These are phyloP conservation scores for Alectoris magna DNA, from an alignment of 2,797 vertebrate species.

Conservation along the genomic window DNA sequence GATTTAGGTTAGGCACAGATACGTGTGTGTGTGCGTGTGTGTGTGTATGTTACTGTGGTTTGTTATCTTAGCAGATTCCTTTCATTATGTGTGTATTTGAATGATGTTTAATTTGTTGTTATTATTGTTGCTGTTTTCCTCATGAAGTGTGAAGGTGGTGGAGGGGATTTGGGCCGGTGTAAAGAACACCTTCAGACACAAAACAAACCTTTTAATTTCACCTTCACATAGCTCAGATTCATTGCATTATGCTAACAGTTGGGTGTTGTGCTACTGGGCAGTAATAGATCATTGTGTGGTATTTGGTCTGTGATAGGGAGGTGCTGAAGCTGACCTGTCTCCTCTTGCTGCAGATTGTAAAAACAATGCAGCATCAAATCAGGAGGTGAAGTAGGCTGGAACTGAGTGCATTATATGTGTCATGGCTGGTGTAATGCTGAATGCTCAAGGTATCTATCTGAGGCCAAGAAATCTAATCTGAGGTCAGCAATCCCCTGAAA, in stretches of 20 bases:
- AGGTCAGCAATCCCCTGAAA: not conserved
- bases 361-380: not conserved
- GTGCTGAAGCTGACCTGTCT: not conserved
- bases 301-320: not conserved
- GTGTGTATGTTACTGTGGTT: not conserved
- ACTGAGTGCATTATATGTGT: not conserved
- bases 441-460: not conserved
- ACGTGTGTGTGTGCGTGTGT: too few relatives aligned
- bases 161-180: not conserved
- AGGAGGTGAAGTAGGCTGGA: not conserved
- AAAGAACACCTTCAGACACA: not conserved
- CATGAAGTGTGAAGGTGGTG: not conserved
- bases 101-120: not conserved
- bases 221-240: fast-evolving
- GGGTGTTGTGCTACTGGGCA: too few relatives aligned
- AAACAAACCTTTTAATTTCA: not conserved
- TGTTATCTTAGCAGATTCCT: not conserved
- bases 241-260: not conserved
- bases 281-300: not conserved
- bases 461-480: not conserved
- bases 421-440: not conserved
- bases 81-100: not conserved
- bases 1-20: not conserved
- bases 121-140: not conserved
- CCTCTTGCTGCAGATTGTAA: not conserved